phyloP scores from a whole-genome alignment of 1,140 invertebrate species.

The Brachionus paranguensis region DNA sequence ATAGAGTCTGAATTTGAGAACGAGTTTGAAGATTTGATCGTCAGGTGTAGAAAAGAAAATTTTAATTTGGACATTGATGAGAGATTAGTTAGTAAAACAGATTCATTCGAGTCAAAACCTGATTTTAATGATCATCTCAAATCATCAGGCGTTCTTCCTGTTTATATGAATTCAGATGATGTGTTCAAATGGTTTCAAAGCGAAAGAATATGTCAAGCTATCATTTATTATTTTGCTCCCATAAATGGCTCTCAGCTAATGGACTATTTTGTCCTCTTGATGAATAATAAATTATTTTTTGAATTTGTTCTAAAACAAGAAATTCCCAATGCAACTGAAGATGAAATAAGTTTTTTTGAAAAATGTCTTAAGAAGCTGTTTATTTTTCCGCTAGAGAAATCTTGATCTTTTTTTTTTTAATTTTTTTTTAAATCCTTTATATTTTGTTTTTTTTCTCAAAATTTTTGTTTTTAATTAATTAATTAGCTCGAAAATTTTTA shows the following conservation, averaged over 20 bases:
- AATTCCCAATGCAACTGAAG: not conserved
- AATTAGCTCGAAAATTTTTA: too few species aligned
- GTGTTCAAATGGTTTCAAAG: too few species aligned
- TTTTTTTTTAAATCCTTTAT: too few species aligned
- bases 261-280: not conserved
- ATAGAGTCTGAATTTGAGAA: not conserved
- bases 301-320: not conserved
- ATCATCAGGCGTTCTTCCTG: not conserved
- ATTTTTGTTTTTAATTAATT: too few species aligned
- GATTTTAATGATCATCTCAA: not conserved
- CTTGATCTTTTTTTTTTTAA: too few species aligned
- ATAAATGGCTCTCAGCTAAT: not conserved
- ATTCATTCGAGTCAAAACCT: not conserved
- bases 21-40: not conserved
- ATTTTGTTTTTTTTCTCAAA: too few species aligned
- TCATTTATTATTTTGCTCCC: too few species aligned
- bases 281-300: not conserved
- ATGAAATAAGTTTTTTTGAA: not conserved
- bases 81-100: too few species aligned
- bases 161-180: not conserved
- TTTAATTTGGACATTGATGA: not conserved
- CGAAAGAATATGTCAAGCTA: too few species aligned
- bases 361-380: not conserved
- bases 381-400: not conserved
- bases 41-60: not conserved